These are phyloP conservation scores for Hoplias malabaricus DNA, from an alignment of 2,113 vertebrate species.

Conservation along the genomic window DNA sequence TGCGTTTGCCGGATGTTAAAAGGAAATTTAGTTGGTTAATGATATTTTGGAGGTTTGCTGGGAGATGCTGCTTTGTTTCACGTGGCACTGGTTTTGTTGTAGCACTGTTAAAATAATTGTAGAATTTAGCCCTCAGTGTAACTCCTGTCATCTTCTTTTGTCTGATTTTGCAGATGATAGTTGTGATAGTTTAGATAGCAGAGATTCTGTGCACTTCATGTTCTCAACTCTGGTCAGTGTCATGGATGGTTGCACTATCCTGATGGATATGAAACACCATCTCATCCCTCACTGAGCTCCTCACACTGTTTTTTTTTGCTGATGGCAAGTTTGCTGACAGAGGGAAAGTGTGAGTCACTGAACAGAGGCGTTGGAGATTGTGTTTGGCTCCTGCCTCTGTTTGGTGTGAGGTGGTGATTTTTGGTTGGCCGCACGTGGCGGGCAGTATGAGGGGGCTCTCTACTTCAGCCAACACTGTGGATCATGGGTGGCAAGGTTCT, in stretches of 20 bases:
- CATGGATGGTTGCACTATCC: neutral
- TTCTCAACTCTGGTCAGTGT: neutral
- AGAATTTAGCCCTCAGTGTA: too few species aligned
- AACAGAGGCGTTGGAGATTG: neutral
- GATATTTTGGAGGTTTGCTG: too few species aligned
- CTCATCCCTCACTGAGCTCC: neutral
- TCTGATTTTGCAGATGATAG: slow-evolving; percentile 19
- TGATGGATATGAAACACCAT: neutral
- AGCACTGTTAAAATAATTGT: too few species aligned
- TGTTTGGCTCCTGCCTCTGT: neutral
- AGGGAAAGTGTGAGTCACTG: slow-evolving; percentile 17
- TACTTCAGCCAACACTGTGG: neutral
- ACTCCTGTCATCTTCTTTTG: too few species aligned
- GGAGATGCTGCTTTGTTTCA: too few species aligned
- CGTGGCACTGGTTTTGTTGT: too few species aligned
- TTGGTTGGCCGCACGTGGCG: slow-evolving; percentile 4
- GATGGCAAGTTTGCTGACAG: neutral
- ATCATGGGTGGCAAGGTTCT: neutral
- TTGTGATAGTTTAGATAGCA: slow-evolving; percentile 28
- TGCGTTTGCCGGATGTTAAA: too few species aligned
- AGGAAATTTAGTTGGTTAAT: too few species aligned
- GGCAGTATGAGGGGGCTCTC: neutral
- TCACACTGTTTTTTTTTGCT: neutral
- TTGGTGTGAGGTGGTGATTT: neutral
- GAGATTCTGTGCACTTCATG: slow-evolving; percentile 21